A percentile compares a stretch with the other conserved stretches of the same genome.
phyloP scores from a whole-genome alignment of 2,888 invertebrate genomes.

The Oxycera nigricornis region DNA sequence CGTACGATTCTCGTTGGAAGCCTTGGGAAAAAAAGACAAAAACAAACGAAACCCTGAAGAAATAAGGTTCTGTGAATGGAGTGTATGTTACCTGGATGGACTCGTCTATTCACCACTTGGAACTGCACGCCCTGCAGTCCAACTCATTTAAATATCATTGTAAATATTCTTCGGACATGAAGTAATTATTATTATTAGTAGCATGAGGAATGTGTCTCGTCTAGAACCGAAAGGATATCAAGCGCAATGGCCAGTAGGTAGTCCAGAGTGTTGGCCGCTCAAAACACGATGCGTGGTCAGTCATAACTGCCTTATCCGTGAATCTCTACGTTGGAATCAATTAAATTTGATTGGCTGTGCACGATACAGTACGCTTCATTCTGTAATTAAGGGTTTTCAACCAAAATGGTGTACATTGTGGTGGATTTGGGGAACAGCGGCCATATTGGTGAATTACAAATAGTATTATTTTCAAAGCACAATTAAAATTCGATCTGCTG shows the following conservation, averaged over 20 bases:
- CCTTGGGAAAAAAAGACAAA: slow-evolving; percentile 9
- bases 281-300: not conserved
- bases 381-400: not conserved
- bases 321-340: slow-evolving; percentile 19
- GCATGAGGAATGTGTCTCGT: slow-evolving; percentile 29
- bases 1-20: not conserved
- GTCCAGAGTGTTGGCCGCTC: not conserved
- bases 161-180: slow-evolving; percentile 11
- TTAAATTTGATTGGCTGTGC: slow-evolving; percentile 27
- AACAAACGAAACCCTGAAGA: not conserved
- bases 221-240: slow-evolving; percentile 25
- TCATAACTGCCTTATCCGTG: slow-evolving; percentile 19
- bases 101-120: slow-evolving; percentile 13
- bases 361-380: not conserved
- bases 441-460: too few species aligned
- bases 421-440: too few species aligned
- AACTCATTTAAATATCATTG: slow-evolving; percentile 37
- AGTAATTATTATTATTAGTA: slow-evolving; percentile 29
- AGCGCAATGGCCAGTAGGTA: not conserved
- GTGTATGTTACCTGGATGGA: not conserved
- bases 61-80: slow-evolving; percentile 3
- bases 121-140: slow-evolving; percentile 34
- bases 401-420: too few species aligned
- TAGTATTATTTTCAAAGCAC: too few species aligned
- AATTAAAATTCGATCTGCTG: too few species aligned